phyloP scores from a whole-genome alignment of 2,797 vertebrate species.

The Labeo calbasu region DNA sequence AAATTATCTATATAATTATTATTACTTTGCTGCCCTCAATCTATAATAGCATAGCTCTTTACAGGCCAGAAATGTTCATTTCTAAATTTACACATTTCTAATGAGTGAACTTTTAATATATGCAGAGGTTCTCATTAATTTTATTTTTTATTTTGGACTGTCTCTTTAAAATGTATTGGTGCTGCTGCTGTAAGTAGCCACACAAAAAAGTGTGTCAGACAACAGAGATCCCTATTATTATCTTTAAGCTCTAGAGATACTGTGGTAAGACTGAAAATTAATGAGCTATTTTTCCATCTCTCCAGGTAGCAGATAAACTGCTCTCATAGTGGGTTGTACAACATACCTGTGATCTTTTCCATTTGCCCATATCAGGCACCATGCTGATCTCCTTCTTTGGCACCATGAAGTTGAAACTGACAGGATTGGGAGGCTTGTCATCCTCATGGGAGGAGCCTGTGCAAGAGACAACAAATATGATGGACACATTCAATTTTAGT shows the following conservation, averaged over 20 bases:
- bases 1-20: background rate
- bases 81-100: background rate
- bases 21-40: too few species aligned
- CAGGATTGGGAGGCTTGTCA: slow-evolving; percentile 65
- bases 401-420: slow-evolving; percentile 80
- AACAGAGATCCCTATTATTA: background rate
- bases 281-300: background rate
- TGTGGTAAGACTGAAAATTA: background rate
- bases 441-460: slow-evolving; percentile 83
- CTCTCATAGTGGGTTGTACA: background rate
- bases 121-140: background rate
- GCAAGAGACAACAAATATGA: background rate
- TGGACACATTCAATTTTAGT: too few species aligned
- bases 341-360: slow-evolving; percentile 91
- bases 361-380: slow-evolving; percentile 94
- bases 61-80: background rate
- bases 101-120: background rate
- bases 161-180: background rate
- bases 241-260: background rate
- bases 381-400: slow-evolving; percentile 95
- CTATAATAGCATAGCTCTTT: background rate
- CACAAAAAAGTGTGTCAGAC: background rate
- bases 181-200: background rate
- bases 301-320: background rate
- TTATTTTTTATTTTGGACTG: background rate